Evolutionary conservation across 2,888 invertebrate genomes (phyloP).

Genomic region (Psylliodes chrysocephalus): DNA sequence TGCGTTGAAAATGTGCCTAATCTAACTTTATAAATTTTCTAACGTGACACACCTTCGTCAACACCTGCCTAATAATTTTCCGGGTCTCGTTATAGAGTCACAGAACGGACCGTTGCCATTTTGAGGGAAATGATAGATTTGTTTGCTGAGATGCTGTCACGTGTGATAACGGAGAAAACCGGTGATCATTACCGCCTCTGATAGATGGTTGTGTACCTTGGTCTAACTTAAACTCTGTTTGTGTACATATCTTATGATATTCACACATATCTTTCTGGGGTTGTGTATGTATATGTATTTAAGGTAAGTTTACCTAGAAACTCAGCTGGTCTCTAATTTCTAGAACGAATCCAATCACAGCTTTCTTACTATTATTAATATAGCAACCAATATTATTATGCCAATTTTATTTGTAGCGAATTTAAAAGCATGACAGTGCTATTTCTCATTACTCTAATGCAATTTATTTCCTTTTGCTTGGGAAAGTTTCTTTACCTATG

Average conservation of each 20-base stretch:
- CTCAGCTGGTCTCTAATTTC: not conserved
- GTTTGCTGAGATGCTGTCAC: conserved; percentile 17
- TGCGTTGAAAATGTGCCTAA: not conserved
- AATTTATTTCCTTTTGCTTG: too few species aligned
- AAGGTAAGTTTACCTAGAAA: not conserved
- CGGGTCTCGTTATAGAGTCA: conserved; percentile 1
- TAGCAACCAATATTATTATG: too few species aligned
- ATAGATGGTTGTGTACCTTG: conserved; percentile 21
- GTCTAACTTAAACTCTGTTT: conserved; percentile 1
- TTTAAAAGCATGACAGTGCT: too few species aligned
- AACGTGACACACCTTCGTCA: not conserved
- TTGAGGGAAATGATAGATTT: conserved; percentile 22
- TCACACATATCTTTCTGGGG: not conserved
- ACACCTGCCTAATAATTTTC: conserved; percentile 9
- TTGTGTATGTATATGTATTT: not conserved
- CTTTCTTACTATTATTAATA: too few species aligned
- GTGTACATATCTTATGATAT: conserved; percentile 1
- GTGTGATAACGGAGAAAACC: conserved; percentile 12
- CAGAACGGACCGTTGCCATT: not conserved
- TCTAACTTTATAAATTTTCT: not conserved
- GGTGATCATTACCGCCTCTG: conserved; percentile 21
- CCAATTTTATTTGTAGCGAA: too few species aligned
- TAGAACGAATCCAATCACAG: not conserved
- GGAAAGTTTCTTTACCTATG: too few species aligned
- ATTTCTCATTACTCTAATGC: too few species aligned